Conservation (phyloP, 2,797 vertebrate genomes). For the Xenops minutus region DNA sequence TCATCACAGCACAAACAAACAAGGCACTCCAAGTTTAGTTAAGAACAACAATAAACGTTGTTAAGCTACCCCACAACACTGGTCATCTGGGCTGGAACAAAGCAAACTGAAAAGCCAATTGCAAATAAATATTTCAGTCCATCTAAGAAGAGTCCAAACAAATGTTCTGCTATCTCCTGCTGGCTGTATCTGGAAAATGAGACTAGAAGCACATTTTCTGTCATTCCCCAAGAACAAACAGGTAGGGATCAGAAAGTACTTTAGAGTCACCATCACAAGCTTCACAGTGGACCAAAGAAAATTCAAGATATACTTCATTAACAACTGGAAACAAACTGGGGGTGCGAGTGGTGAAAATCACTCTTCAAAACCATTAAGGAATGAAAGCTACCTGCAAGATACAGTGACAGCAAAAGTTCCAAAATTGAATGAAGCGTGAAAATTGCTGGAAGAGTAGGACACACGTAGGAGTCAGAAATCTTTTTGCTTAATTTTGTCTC, state of each 20-base stretch:
- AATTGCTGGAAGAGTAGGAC: conserved; percentile 24
- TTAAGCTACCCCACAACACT: background rate
- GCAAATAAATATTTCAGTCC: background rate
- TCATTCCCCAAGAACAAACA: background rate
- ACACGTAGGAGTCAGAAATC: conserved; percentile 39
- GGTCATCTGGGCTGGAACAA: background rate
- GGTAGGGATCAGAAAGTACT: background rate
- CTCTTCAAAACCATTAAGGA: conserved; percentile 22
- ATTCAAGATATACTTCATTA: background rate
- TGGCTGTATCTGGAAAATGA: background rate
- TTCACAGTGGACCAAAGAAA: background rate
- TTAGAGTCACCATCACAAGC: background rate
- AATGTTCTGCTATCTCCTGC: background rate
- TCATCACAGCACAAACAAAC: background rate
- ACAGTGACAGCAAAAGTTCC: background rate
- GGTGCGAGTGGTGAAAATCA: background rate
- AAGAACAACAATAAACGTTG: background rate
- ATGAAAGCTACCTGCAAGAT: conserved; percentile 14
- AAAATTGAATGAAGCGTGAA: conserved; percentile 29
- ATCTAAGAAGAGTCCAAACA: background rate
- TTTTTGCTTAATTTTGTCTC: conserved; percentile 37
- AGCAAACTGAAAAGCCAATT: background rate
- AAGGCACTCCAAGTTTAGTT: background rate
- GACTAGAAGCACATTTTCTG: background rate
- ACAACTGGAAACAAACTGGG: background rate